Evolutionary conservation across 2,797 vertebrate genomes (phyloP).

Genomic region (Spondyliosoma cantharus): DNA sequence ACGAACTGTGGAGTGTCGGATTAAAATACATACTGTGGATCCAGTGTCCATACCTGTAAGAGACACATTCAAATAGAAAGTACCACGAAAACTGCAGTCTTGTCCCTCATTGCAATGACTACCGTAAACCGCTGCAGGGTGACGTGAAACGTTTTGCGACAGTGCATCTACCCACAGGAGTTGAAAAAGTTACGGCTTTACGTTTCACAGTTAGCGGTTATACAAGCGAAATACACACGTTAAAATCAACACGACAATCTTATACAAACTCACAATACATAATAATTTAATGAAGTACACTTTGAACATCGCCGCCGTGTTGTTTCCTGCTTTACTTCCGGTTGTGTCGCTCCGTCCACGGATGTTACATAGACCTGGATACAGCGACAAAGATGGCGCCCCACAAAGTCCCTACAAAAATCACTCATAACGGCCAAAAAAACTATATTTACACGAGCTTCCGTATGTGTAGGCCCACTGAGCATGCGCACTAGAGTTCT

Average conservation of each 20-base stretch:
- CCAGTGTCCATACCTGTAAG: constrained; percentile 68
- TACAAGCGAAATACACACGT: neutral
- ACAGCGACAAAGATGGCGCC: constrained; percentile 8
- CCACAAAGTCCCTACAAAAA: neutral
- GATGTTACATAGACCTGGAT: neutral
- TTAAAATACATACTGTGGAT: neutral
- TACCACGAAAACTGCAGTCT: constrained; percentile 21
- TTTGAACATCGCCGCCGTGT: neutral
- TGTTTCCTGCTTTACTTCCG: constrained; percentile 45
- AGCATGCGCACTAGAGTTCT: neutral
- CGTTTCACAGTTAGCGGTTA: neutral
- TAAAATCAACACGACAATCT: accelerated
- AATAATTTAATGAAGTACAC: no score
- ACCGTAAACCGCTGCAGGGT: constrained; percentile 60
- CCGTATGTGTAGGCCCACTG: no score
- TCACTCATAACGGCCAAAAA: neutral
- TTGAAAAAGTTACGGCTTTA: neutral
- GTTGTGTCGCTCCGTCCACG: constrained; percentile 6
- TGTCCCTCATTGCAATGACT: constrained; percentile 62
- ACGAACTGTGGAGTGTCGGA: accelerated
- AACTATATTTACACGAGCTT: no score
- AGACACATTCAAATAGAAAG: constrained; percentile 64
- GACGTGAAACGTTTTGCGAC: constrained; percentile 70
- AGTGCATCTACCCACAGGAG: neutral
- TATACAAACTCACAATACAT: neutral